Percentiles rank a stretch among this genome's conserved stretches.
Conservation (phyloP, 2,113 vertebrate genomes). For the Globicephala melas region DNA sequence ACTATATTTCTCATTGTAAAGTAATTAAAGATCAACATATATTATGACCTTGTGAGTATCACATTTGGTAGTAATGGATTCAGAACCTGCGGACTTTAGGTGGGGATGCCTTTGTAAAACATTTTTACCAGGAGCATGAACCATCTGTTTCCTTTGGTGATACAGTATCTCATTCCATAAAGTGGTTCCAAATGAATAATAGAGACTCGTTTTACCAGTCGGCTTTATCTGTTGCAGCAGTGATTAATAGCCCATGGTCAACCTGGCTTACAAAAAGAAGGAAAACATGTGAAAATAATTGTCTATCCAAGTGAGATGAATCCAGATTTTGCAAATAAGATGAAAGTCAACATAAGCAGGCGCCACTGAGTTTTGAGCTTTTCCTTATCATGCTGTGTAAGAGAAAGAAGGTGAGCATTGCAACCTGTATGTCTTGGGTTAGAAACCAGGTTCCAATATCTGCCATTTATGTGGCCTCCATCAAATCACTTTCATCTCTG, state of each 20-base stretch:
- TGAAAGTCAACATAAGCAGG: not conserved
- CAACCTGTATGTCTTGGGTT: not conserved
- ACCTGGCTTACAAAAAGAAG: slow-evolving; percentile 9
- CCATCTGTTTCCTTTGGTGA: slow-evolving; percentile 39
- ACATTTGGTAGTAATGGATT: not conserved
- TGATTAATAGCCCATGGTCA: slow-evolving; percentile 41
- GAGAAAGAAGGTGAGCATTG: not conserved
- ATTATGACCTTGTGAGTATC: not conserved
- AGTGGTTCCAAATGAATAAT: slow-evolving; percentile 46
- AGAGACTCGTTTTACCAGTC: not conserved
- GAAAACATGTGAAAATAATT: slow-evolving; percentile 33
- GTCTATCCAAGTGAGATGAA: not conserved
- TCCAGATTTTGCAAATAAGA: slow-evolving; percentile 28
- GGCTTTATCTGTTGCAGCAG: slow-evolving; percentile 29
- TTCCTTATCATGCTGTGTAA: not conserved
- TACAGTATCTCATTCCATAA: slow-evolving; percentile 21
- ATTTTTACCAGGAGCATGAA: not conserved
- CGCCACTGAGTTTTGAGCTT: not conserved
- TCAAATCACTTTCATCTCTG: not conserved
- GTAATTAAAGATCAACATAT: not conserved
- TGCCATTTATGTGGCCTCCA: not conserved
- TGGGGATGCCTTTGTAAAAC: not conserved
- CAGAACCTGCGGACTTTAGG: not conserved
- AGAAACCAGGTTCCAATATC: not conserved
- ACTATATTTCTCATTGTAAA: not conserved